phyloP scores from a whole-genome alignment of 1,140 invertebrate genomes.

The Catajapyx aquilonaris region DNA sequence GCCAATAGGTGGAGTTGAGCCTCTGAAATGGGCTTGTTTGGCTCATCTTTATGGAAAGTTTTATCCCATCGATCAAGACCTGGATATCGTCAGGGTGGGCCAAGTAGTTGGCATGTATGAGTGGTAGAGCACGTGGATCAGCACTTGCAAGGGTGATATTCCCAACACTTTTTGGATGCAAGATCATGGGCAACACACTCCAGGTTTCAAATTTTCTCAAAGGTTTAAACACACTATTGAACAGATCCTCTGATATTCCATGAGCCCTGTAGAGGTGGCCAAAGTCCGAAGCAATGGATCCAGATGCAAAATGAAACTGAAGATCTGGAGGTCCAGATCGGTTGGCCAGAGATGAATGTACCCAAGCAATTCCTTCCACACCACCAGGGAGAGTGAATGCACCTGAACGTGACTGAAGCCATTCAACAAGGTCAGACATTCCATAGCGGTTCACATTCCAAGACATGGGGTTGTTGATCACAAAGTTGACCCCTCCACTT shows the following conservation, averaged over 20 bases:
- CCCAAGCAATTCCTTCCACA: conserved; percentile 38
- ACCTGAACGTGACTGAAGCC: conserved; percentile 25
- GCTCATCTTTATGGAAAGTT: conserved; percentile 34
- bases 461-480: conserved; percentile 16
- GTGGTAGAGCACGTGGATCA: conserved; percentile 15
- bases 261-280: conserved; percentile 19
- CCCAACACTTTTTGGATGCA: conserved; percentile 35
- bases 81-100: conserved; percentile 24
- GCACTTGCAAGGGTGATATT: neutral
- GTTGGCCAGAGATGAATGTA: conserved; percentile 26
- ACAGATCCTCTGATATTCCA: no score
- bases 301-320: conserved; percentile 17
- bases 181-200: conserved; percentile 42
- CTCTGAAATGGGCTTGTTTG: conserved; percentile 34
- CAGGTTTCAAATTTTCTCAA: no score
- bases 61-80: conserved; percentile 28
- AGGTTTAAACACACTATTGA: no score
- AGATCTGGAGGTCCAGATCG: conserved; percentile 20
- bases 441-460: conserved; percentile 23
- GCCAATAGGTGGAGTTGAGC: conserved; percentile 18
- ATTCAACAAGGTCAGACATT: conserved; percentile 22
- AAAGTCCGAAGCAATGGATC: conserved; percentile 14
- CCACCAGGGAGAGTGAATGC: conserved; percentile 30
- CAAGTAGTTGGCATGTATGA: conserved; percentile 30
- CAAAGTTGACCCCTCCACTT: conserved; percentile 18